Base-by-base conservation (phyloP, 64 coral and sea anemone genomes). In the Porites australiensis region DNA sequence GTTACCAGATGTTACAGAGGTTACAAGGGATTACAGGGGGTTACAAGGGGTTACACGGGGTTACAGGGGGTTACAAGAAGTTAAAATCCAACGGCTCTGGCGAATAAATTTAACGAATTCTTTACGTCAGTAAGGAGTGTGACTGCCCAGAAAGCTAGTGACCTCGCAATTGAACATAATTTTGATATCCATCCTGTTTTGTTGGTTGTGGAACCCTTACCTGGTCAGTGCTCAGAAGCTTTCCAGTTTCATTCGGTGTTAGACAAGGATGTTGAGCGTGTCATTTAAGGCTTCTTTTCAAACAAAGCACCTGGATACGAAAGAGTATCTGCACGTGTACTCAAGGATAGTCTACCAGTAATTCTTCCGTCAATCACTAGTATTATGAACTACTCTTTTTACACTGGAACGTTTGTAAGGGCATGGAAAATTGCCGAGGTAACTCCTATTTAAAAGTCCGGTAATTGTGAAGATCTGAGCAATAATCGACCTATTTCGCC, bases 81-180 rank as follows among this genome's bases (percentile, higher is more conserved):
- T 37, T 37, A 77, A 64, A 63, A 89, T 44, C 74, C 75, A 77
- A 49, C 22, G 65, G 72, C 65, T 66, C 50, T 79, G 20, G 87
- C 58, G 20, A 79, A 78, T 78, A 77, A 19, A 48, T 79, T 78
- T 13, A 58, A 45, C 6, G 43, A 13, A 44, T 22, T 48, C 14
- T 60, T 37, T 37, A 37, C 27, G 27, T 37, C 27, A 37, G 27
- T 37, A 37, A 37, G 27, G 27, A 37, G 27, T 62, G 69, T 27
- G 12, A 49, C 93, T 8, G 50, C 88, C 50, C 88, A 77, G 47
- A 91, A 91, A 86, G 63, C 82, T n/a, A 77, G 89, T 44, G 58
- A 13, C 5, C 59, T 95, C 70, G 88, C 88, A 45, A 63, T 70
- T 65, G 76, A 91, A 73, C 82, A 95, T 73, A 50, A 52, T 43